A percentile compares a stretch with the other conserved stretches of the same genome.
These are phyloP conservation scores for Psittacula cyanocephala DNA, from an alignment of 2,113 vertebrate genomes.

Conservation along the genomic window DNA sequence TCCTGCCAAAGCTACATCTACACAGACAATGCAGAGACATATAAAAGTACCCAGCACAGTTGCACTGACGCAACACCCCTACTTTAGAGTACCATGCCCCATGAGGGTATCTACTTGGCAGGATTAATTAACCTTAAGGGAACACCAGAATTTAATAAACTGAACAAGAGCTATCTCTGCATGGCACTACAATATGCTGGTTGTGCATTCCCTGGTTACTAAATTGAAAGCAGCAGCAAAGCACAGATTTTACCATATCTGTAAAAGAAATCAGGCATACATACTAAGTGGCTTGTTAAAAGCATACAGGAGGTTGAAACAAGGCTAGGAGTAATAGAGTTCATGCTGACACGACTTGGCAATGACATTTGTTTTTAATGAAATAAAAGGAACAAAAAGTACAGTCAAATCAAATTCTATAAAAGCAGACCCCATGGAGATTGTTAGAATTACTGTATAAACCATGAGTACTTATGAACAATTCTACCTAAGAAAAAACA, in stretches of 20 bases:
- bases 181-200: conserved; percentile 31
- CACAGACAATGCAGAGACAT: background rate
- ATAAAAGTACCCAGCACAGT: background rate
- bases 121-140: conserved; percentile 56
- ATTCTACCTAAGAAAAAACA: conserved; percentile 13
- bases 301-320: conserved; percentile 50
- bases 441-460: conserved; percentile 32
- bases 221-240: conserved; percentile 58
- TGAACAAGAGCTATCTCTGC: conserved; percentile 53
- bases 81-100: background rate
- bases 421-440: conserved; percentile 59
- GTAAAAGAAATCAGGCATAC: conserved; percentile 57
- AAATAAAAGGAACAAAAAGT: conserved; percentile 70
- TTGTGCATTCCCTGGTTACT: conserved; percentile 26
- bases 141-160: conserved; percentile 60
- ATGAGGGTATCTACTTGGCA: conserved; percentile 7
- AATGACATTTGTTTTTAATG: conserved; percentile 67
- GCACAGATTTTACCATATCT: conserved; percentile 38
- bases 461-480: conserved; percentile 29
- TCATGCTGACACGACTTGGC: conserved; percentile 65
- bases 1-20: background rate
- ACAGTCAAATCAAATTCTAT: conserved; percentile 59
- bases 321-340: conserved; percentile 57
- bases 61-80: background rate
- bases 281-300: conserved; percentile 66